Evolutionary conservation across 1,140 invertebrate species (phyloP).

Genomic region (Hylaeus volcanicus): DNA sequence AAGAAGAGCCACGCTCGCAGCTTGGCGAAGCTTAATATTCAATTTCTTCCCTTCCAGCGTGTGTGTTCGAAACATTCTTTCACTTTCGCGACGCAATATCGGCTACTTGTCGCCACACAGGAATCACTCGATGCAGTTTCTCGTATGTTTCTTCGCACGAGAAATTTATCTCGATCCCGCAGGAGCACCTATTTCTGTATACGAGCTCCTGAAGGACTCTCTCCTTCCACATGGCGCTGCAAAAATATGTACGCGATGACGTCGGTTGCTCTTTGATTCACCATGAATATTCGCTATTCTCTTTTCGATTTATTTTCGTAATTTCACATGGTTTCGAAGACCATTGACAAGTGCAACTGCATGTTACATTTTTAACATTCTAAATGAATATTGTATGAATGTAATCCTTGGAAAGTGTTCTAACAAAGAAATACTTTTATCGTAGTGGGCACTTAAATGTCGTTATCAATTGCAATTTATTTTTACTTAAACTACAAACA

Average conservation of each 20-base stretch:
- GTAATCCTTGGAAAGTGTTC: too few species aligned
- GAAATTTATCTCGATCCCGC: conserved; percentile 27
- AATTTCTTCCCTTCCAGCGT: background rate
- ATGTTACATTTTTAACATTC: too few species aligned
- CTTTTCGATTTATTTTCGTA: too few species aligned
- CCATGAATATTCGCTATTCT: background rate
- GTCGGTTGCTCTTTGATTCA: background rate
- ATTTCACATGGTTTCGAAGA: too few species aligned
- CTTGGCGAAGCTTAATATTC: conserved; percentile 25
- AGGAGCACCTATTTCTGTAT: background rate
- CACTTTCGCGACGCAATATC: conserved; percentile 20
- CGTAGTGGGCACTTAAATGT: too few species aligned
- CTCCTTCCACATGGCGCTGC: background rate
- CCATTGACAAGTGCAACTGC: too few species aligned
- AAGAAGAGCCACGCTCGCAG: background rate
- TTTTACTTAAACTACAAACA: too few species aligned
- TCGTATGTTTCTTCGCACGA: background rate
- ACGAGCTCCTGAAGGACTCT: background rate
- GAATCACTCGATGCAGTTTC: conserved; percentile 24
- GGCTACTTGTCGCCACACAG: conserved; percentile 20
- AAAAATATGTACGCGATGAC: background rate
- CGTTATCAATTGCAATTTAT: too few species aligned
- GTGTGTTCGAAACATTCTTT: background rate
- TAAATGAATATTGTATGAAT: too few species aligned
- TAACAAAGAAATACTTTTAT: too few species aligned